Base-by-base conservation (phyloP, 2,797 vertebrate genomes). In the Smutsia temminckii region DNA sequence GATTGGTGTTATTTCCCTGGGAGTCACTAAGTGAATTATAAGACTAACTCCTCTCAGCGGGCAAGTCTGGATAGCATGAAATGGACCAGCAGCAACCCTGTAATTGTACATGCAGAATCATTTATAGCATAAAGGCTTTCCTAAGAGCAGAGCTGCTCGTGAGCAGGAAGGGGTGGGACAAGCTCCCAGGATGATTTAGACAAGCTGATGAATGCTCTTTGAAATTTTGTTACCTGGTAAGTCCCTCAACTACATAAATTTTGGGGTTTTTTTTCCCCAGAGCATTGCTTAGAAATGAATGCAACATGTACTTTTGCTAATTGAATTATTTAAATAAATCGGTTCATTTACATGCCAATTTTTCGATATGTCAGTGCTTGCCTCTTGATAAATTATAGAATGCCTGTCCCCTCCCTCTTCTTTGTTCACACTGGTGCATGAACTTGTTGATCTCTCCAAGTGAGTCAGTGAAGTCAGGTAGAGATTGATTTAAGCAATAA, bases 401-500 rank as follows among this genome's bases (percentile, higher is more conserved):
- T 3, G 51, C 46, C 81, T 69, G 32, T n/a, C 25, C 42, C 81
- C 29, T 78, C 74, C 81, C 51, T 85, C 23, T 72, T 53, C 12
- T 84, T 66, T 79, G 27, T n/a, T 69, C 34, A 34, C 78, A 66
- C 37, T 23, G 6, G 64, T 32, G 1, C 78, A 51, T 91, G 91
- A 97, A 96, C 95, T 89, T 83, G 88, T 17, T 93, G 93, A 95
- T 92, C 96, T 88, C 53, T 81, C 20, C 29, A 23, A 11, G 46
- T 96, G 94, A 96, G 63, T 97, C 93, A 95, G 66, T 5, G 4
- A 85, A 74, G 51, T 40, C 79, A 89, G 34, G 91, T 55, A 85
- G 34, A 64, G 89, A 96, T 89, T 86, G 72, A 89, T 49, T 42
- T 34, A 27, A 92, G 81, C 68, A 64, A 68, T 49, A 57, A 95